Conservation (phyloP, 1,140 invertebrate species). For the Mycetomoellerius zeteki region DNA sequence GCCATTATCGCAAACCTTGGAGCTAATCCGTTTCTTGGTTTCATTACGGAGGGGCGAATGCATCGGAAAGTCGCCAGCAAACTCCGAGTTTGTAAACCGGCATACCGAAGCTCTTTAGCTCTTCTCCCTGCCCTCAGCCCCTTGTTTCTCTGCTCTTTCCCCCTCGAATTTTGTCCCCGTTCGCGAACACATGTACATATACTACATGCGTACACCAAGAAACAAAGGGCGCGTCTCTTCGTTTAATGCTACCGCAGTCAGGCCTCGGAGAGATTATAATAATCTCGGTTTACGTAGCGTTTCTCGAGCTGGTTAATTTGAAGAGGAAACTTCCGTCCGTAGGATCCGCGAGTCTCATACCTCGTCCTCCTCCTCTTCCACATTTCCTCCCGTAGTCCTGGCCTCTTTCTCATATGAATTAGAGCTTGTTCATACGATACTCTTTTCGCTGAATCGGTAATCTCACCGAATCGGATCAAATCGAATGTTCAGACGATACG, state of each 20-base stretch:
- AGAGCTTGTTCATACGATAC: too few species aligned
- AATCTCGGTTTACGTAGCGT: constrained; percentile 86
- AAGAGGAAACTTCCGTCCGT: constrained; percentile 84
- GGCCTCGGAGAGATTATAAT: constrained; percentile 86
- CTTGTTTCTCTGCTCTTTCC: neutral
- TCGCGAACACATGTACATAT: constrained; percentile 36
- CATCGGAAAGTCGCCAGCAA: constrained; percentile 70
- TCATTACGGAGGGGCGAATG: constrained; percentile 58
- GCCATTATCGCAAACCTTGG: constrained; percentile 70
- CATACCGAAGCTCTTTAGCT: constrained; percentile 43
- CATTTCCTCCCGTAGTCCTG: constrained; percentile 62
- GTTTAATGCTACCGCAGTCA: constrained; percentile 86
- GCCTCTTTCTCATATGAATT: constrained; percentile 52
- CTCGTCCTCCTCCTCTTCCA: constrained; percentile 55
- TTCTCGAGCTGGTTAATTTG: constrained; percentile 85
- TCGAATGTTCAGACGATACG: too few species aligned
- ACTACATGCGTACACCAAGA: constrained; percentile 52
- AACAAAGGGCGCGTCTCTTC: constrained; percentile 83
- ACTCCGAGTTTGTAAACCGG: constrained; percentile 51
- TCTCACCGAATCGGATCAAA: too few species aligned
- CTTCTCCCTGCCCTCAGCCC: neutral
- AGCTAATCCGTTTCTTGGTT: constrained; percentile 70
- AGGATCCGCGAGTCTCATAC: constrained; percentile 77
- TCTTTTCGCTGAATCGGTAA: too few species aligned
- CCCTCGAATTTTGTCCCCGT: constrained; percentile 19